Percentiles rank a stretch among this genome's conserved stretches.
phyloP scores from a whole-genome alignment of 2,797 vertebrate species.

The Catostomus latipinnis region DNA sequence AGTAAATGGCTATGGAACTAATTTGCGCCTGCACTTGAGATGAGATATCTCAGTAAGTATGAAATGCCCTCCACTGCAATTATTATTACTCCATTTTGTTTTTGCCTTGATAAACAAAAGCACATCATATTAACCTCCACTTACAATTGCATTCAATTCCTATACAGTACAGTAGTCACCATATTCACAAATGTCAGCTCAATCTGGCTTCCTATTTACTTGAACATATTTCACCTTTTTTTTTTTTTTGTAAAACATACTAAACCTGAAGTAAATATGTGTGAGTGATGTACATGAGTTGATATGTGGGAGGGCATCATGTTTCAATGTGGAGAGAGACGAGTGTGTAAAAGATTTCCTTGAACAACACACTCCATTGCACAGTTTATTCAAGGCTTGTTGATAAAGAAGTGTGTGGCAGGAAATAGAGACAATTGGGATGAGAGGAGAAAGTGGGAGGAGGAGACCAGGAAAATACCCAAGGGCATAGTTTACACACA shows the following conservation, averaged over 20 bases:
- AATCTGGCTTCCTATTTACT: background rate
- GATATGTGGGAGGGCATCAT: slow-evolving; percentile 48
- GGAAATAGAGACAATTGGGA: too few species aligned
- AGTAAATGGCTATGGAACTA: too few species aligned
- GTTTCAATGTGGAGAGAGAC: slow-evolving; percentile 51
- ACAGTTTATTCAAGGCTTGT: background rate
- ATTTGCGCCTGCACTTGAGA: too few species aligned
- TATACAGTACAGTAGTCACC: background rate
- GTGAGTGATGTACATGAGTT: slow-evolving; percentile 15
- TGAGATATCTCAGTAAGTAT: too few species aligned
- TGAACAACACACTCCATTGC: background rate
- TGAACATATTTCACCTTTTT: background rate
- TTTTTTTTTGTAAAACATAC: background rate
- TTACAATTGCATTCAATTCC: background rate
- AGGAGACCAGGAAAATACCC: slow-evolving; percentile 32
- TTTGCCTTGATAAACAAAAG: too few species aligned
- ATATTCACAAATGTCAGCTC: background rate
- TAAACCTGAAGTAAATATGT: slow-evolving; percentile 17
- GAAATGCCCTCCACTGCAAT: too few species aligned
- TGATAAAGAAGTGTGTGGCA: background rate
- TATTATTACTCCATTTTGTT: too few species aligned
- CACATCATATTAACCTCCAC: background rate
- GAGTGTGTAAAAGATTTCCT: slow-evolving; percentile 55
- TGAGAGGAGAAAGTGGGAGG: slow-evolving; percentile 1
- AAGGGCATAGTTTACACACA: slow-evolving; percentile 42